Evolutionary conservation across 2,797 vertebrate genomes (phyloP).

Genomic region (Siniperca undulata): DNA sequence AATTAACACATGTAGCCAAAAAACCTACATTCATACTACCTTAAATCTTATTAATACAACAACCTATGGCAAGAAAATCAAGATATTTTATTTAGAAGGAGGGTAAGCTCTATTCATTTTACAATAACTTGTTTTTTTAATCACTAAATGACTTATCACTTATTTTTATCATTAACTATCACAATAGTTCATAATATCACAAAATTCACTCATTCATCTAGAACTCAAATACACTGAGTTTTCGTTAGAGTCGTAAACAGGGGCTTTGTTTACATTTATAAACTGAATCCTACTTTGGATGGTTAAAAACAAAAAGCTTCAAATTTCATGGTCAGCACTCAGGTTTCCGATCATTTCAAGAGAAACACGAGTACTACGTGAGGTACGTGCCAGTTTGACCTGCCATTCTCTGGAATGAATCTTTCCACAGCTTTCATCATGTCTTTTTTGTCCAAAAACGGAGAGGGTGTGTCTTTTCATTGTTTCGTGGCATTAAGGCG

Average conservation of each 20-base stretch:
- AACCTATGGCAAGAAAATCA: not conserved
- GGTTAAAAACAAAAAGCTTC: not conserved
- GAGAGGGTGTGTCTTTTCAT: conserved; percentile 8
- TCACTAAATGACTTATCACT: too few species aligned
- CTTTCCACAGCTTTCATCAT: conserved; percentile 21
- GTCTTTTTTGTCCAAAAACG: not conserved
- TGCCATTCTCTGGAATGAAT: not conserved
- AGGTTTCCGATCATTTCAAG: not conserved
- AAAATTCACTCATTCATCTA: not conserved
- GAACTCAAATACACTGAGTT: not conserved
- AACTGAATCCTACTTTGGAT: not conserved
- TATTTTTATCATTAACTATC: too few species aligned
- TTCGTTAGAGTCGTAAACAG: not conserved
- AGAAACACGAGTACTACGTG: conserved; percentile 54
- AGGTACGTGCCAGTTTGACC: conserved; percentile 44
- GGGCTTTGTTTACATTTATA: not conserved
- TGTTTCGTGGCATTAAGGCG: not conserved
- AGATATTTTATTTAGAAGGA: not conserved
- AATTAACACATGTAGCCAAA: not conserved
- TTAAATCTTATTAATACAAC: not conserved
- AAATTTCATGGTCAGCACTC: not conserved
- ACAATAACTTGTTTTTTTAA: not conserved
- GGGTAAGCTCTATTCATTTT: not conserved
- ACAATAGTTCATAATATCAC: not conserved
- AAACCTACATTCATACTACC: too few species aligned